These are phyloP conservation scores for Hecatera dysodea DNA, from an alignment of 2,888 invertebrate genomes.

Conservation along the genomic window DNA sequence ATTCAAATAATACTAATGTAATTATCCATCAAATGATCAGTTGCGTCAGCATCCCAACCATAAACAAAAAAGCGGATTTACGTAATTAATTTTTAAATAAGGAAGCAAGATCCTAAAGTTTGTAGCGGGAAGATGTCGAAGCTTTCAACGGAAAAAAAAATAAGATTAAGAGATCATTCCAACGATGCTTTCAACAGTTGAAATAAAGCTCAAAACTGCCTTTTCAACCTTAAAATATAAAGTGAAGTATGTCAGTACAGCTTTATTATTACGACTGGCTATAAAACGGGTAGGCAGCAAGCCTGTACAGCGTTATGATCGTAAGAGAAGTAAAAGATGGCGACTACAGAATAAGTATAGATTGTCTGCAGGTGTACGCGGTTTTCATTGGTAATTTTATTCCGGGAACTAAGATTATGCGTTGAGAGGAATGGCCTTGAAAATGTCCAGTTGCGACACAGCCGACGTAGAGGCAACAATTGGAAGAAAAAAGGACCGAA, in stretches of 20 bases:
- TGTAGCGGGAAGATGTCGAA: background rate
- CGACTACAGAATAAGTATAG: constrained; percentile 8
- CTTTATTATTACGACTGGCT: constrained; percentile 57
- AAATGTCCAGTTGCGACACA: no score
- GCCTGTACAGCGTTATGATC: constrained; percentile 35
- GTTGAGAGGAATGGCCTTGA: background rate
- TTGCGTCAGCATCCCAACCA: background rate
- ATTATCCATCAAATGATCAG: background rate
- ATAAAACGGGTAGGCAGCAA: constrained; percentile 51
- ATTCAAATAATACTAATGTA: no score
- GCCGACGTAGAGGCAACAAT: no score
- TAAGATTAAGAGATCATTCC: constrained; percentile 21
- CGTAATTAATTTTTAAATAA: background rate
- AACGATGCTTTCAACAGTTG: constrained; percentile 7
- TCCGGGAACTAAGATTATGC: constrained; percentile 21
- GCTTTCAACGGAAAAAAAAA: constrained; percentile 2
- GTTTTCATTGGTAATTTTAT: constrained; percentile 60
- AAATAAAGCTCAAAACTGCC: constrained; percentile 41
- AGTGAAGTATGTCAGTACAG: constrained; percentile 22
- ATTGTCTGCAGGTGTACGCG: constrained; percentile 57
- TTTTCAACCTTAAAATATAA: constrained; percentile 47
- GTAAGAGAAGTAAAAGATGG: constrained; percentile 60
- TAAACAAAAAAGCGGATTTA: background rate
- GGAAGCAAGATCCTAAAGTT: background rate
- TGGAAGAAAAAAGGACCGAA: no score